Percentiles rank a stretch among this genome's conserved stretches.
phyloP scores from a whole-genome alignment of 2,888 invertebrate genomes.

The Chrysina gloriosa region DNA sequence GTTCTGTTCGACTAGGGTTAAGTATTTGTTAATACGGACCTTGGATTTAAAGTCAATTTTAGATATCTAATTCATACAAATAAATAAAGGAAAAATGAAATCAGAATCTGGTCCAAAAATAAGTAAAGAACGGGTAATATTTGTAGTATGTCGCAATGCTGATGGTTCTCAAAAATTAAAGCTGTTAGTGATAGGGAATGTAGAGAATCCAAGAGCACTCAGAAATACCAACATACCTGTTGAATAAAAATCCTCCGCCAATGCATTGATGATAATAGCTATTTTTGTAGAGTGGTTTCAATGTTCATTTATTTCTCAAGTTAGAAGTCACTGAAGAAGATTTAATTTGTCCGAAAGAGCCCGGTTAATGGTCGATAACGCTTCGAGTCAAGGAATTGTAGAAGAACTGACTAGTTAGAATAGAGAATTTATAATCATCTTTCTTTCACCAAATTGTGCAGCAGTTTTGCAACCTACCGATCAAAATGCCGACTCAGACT shows the following conservation, averaged over 20 bases:
- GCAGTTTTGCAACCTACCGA: conserved; percentile 44
- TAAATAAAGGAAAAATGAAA: no score
- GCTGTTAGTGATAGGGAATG: no score
- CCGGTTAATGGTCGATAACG: conserved; percentile 39
- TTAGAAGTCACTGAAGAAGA: no score
- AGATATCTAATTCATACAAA: no score
- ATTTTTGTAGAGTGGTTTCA: no score
- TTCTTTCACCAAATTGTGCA: conserved; percentile 45
- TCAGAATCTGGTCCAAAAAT: conserved; percentile 35
- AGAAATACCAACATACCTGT: background rate
- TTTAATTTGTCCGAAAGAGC: no score
- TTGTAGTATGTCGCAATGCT: conserved; percentile 37
- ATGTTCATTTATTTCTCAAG: no score
- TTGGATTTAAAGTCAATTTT: no score
- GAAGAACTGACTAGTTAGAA: conserved; percentile 42
- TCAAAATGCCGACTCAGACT: conserved; percentile 41
- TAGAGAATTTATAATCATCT: conserved; percentile 39
- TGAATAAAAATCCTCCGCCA: conserved; percentile 3
- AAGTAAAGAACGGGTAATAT: conserved; percentile 36
- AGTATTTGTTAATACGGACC: no score
- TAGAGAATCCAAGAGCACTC: background rate
- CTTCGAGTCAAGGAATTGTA: conserved; percentile 12
- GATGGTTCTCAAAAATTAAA: conserved; percentile 37
- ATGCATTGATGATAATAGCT: no score
- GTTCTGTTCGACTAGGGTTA: no score